These are phyloP conservation scores for Diacarnus erythraeanus DNA, from an alignment of 37 sponge, comb jelly and placozoan genomes.

Conservation along the genomic window DNA sequence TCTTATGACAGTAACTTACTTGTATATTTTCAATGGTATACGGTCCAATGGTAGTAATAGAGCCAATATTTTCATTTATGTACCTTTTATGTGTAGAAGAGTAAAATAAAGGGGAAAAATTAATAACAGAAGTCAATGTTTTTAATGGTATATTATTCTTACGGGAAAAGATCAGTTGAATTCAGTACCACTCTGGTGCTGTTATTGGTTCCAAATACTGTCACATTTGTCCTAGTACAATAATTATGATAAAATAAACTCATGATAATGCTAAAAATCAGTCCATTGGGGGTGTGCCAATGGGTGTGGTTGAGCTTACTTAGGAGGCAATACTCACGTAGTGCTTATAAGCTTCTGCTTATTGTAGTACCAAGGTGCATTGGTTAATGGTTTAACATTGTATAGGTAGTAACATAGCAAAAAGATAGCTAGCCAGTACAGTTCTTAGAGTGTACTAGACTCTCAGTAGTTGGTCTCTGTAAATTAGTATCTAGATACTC, in stretches of 20 bases:
- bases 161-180: conserved; percentile 10
- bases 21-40: not conserved
- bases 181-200: not conserved
- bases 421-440: too few relatives aligned
- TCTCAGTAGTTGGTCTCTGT: too few relatives aligned
- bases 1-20: not conserved
- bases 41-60: not conserved
- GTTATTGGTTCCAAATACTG: conserved; percentile 15
- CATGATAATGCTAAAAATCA: too few relatives aligned
- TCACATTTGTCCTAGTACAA: conserved; percentile 11
- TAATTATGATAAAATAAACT: too few relatives aligned
- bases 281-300: too few relatives aligned
- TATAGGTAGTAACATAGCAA: too few relatives aligned
- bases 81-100: not conserved
- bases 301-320: too few relatives aligned
- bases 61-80: not conserved
- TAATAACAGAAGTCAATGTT: not conserved
- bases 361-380: too few relatives aligned
- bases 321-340: not conserved
- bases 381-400: too few relatives aligned
- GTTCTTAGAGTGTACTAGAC: too few relatives aligned
- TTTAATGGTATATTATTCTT: not conserved
- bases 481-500: too few relatives aligned
- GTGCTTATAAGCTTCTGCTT: too few relatives aligned
- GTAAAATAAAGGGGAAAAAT: not conserved